These are phyloP conservation scores for Glossosoma conforme DNA, from an alignment of 1,140 invertebrate genomes.

Conservation along the genomic window DNA sequence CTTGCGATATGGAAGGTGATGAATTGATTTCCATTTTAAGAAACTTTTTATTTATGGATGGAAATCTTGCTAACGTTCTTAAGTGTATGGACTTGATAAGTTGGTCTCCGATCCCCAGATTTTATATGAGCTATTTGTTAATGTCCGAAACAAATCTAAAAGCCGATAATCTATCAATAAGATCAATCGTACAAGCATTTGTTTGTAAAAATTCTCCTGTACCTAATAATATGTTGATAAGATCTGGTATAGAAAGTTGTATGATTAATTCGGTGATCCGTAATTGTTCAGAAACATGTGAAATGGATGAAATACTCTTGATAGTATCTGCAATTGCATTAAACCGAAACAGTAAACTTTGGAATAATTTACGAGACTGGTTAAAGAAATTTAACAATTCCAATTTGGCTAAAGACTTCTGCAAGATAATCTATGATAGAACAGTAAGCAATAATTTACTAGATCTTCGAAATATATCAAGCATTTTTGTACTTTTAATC, in stretches of 20 bases:
- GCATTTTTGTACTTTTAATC: constrained; percentile 8
- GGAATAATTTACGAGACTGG: constrained; percentile 13
- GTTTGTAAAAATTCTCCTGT: constrained; percentile 5
- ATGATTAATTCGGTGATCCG: constrained; percentile 19
- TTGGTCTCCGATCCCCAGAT: constrained; percentile 23
- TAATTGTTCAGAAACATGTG: not conserved
- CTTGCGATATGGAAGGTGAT: constrained; percentile 15
- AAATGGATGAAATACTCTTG: constrained; percentile 2
- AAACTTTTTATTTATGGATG: constrained; percentile 13
- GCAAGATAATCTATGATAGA: constrained; percentile 6
- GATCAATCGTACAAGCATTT: constrained; percentile 11
- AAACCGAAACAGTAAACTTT: constrained; percentile 1
- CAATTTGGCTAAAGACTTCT: too few relatives aligned
- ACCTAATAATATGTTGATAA: constrained; percentile 20
- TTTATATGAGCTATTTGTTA: constrained; percentile 18
- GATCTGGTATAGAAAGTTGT: constrained; percentile 15
- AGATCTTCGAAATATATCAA: constrained; percentile 10
- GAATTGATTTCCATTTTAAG: constrained; percentile 10
- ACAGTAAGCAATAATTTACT: too few relatives aligned
- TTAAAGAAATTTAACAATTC: constrained; percentile 10
- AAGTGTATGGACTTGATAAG: constrained; percentile 2
- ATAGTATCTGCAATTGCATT: constrained; percentile 6
- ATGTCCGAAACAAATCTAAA: constrained; percentile 4
- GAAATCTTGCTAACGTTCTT: constrained; percentile 13
- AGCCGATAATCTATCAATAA: constrained; percentile 3